Base-by-base conservation (phyloP, 2,113 vertebrate species). In the Formicarius rufipectus region DNA sequence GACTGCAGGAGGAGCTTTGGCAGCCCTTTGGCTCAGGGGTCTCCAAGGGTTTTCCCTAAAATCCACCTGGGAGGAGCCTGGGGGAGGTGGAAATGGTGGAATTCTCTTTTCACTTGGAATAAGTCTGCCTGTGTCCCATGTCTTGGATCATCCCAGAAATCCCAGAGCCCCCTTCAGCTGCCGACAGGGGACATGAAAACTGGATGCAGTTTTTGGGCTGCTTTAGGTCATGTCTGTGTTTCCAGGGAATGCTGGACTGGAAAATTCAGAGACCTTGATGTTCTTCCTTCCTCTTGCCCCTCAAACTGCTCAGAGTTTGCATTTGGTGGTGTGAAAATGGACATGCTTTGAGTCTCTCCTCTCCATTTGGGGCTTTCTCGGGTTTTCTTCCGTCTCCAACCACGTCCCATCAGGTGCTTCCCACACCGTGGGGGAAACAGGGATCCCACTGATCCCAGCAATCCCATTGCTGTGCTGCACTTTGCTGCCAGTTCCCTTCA, bases 401-500 rank as follows among this genome's bases (percentile, higher is more conserved):
- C 17, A 0, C 0, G 3, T 49, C 79, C 84, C 67, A 1, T 4
- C 31, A 14, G 45, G 31, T 40, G 52, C 45, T n/a, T n/a, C n/a
- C n/a, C n/a, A n/a, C n/a, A n/a, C n/a, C n/a, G n/a, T n/a, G n/a
- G n/a, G n/a, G n/a, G n/a, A n/a, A 64, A 6, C 5, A 1, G 37
- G 20, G 67, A 3, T 50, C 35, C 8, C 33, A 0, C 42, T 37
- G 67, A 59, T 55, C 55, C 42, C 90, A 81, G 18, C 75, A n/a
- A n/a, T 7, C 68, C 68, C 44, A 3, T 42, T 77, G 69, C 30
- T 64, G 44, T 37, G 58, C 13, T 50, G 67, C 11, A 1, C 47
- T 56, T 71, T 3, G 28, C 55, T 90, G 92, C 95, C 92, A 88
- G 53, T 7, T 96, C 81, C 52, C 88, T 89, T 92, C 92, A 82